A percentile compares a stretch with the other conserved stretches of the same genome.
Evolutionary conservation across 1,140 invertebrate species (phyloP).

Genomic region (Neotoxoptera formosana): DNA sequence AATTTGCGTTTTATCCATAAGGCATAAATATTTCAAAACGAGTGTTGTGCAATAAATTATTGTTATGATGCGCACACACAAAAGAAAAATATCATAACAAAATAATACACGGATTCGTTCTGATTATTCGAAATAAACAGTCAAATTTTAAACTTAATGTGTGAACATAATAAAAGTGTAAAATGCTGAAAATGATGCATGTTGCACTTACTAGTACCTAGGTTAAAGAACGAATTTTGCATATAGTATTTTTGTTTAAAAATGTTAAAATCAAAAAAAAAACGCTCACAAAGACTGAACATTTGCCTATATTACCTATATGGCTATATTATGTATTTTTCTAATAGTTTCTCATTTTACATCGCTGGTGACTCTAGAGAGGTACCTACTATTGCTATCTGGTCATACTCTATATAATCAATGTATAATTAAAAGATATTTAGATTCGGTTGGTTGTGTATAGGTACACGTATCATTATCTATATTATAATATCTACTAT

Average conservation of each 20-base stretch:
- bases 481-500: neutral
- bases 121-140: neutral
- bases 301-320: no score
- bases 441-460: neutral
- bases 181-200: neutral
- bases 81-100: neutral
- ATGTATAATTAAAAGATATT: neutral
- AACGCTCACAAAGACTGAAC: no score
- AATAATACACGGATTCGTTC: neutral
- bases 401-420: neutral
- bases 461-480: no score
- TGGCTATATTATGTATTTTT: neutral
- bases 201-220: neutral
- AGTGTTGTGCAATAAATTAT: neutral
- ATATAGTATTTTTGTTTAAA: neutral
- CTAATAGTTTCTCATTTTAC: neutral
- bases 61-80: neutral
- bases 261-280: neutral
- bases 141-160: neutral
- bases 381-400: neutral
- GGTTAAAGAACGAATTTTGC: no score
- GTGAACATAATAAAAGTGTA: neutral
- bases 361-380: neutral
- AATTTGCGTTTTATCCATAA: neutral
- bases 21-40: neutral